Evolutionary conservation across 2,113 vertebrate species (phyloP).

Genomic region (Siniperca knerii): DNA sequence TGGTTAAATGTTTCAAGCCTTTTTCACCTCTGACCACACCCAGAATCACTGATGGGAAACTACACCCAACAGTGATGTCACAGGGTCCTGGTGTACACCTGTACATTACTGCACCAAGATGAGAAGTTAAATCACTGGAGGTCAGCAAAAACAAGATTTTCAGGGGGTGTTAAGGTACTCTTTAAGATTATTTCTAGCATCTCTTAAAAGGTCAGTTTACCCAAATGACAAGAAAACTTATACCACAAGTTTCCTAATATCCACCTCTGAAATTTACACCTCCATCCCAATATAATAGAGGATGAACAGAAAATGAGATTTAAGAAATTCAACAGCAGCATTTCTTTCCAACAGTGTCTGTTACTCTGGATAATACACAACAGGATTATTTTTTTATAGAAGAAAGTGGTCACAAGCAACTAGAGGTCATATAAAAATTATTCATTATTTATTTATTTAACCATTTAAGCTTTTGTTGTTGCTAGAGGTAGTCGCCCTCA

Average conservation of each 20-base stretch:
- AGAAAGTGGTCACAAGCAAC: background rate
- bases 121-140: background rate
- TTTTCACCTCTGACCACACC: background rate
- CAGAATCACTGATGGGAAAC: background rate
- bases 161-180: background rate
- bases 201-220: background rate
- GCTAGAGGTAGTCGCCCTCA: background rate
- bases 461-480: background rate
- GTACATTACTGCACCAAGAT: background rate
- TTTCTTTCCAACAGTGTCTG: background rate
- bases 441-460: background rate
- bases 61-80: background rate
- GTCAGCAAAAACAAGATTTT: background rate
- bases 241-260: background rate
- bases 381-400: background rate
- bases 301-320: background rate
- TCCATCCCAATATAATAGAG: background rate
- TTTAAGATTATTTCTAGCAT: background rate
- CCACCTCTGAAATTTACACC: background rate
- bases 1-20: background rate
- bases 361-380: background rate
- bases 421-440: background rate
- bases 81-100: background rate
- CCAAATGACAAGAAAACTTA: background rate
- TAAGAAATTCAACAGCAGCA: too few species aligned